These are phyloP conservation scores for Drosophila seclusa DNA, from an alignment of 2,888 invertebrate species.

Conservation along the genomic window DNA sequence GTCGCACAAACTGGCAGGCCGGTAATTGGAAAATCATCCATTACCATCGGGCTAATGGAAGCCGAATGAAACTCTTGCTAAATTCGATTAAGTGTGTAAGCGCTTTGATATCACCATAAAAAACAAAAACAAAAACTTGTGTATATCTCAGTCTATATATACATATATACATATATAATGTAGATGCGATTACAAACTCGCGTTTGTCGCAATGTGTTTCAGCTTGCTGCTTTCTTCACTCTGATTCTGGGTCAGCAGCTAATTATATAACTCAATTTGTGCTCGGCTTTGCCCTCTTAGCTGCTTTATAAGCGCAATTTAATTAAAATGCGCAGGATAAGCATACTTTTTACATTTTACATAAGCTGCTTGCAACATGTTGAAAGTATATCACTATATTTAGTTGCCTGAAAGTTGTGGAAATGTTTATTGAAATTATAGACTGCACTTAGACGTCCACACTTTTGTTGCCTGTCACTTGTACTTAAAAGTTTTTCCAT, in stretches of 20 bases:
- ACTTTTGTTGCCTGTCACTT: slow-evolving; percentile 41
- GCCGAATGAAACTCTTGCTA: slow-evolving; percentile 69
- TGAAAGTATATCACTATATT: slow-evolving; percentile 1
- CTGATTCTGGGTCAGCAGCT: slow-evolving; percentile 42
- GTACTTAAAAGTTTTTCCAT: slow-evolving; percentile 48
- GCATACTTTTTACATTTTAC: background rate
- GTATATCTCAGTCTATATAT: background rate
- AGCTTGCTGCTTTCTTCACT: slow-evolving; percentile 16
- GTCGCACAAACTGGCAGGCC: slow-evolving; percentile 46
- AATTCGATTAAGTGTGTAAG: slow-evolving; percentile 76
- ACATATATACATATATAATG: background rate
- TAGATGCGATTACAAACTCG: slow-evolving; percentile 17
- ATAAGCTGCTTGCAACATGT: background rate
- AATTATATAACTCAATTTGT: slow-evolving; percentile 74
- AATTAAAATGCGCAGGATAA: slow-evolving; percentile 52
- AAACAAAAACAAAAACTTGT: background rate
- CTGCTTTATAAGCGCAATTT: slow-evolving; percentile 60
- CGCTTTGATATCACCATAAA: slow-evolving; percentile 57
- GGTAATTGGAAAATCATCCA: slow-evolving; percentile 80
- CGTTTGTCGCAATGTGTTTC: slow-evolving; percentile 22
- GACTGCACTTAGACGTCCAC: slow-evolving; percentile 36
- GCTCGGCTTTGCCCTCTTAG: slow-evolving; percentile 10
- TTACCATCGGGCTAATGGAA: slow-evolving; percentile 74
- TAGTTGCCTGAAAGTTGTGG: slow-evolving; percentile 23
- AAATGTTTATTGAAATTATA: slow-evolving; percentile 15